These are phyloP conservation scores for Cyphomyrmex costatus DNA, from an alignment of 1,140 invertebrate genomes.

Conservation along the genomic window DNA sequence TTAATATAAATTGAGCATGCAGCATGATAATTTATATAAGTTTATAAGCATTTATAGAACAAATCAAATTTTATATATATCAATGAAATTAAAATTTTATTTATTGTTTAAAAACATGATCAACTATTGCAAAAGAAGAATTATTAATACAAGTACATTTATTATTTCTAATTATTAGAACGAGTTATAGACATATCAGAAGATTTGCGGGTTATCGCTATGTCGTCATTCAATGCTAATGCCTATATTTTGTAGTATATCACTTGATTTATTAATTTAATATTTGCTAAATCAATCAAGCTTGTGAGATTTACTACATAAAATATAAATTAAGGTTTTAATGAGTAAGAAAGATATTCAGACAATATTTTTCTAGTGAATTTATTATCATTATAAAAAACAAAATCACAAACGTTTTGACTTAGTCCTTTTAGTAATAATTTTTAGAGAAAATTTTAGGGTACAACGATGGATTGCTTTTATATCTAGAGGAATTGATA, in stretches of 20 bases:
- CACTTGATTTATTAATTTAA: slow-evolving; percentile 11
- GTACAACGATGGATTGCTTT: no score
- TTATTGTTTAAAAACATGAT: neutral
- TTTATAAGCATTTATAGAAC: slow-evolving; percentile 9
- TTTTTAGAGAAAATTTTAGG: no score
- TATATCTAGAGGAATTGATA: no score
- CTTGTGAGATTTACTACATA: no score
- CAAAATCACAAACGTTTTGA: no score
- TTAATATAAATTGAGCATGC: slow-evolving; percentile 20
- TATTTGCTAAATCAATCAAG: slow-evolving; percentile 8
- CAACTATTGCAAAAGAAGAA: neutral
- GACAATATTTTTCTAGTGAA: no score
- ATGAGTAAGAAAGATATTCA: no score
- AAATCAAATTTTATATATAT: slow-evolving; percentile 8
- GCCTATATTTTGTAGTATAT: slow-evolving; percentile 7
- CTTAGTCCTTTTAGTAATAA: no score
- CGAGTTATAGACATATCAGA: neutral
- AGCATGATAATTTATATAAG: slow-evolving; percentile 44
- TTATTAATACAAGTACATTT: neutral
- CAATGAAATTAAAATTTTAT: slow-evolving; percentile 3
- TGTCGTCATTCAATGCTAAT: no score
- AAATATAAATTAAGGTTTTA: no score
- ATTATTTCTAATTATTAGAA: neutral
- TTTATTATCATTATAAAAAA: no score
- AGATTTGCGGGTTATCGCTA: no score